A percentile compares a stretch with the other conserved stretches of the same genome.
phyloP scores from a whole-genome alignment of 2,888 invertebrate genomes.

The Lithophane ornitopus region DNA sequence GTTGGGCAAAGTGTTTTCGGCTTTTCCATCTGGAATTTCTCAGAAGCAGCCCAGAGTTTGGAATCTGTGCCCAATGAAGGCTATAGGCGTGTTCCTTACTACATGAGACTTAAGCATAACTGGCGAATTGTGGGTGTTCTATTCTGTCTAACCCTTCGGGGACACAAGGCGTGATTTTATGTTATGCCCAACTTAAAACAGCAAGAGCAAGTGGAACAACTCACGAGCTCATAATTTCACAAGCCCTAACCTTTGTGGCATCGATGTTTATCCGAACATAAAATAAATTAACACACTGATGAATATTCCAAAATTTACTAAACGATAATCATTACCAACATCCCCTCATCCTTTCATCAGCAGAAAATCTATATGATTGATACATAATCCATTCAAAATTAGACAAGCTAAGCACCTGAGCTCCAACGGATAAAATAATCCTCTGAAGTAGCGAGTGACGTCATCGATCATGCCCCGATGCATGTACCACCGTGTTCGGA shows the following conservation, averaged over 20 bases:
- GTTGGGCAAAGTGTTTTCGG: no score
- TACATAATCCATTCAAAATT: slow-evolving; percentile 65
- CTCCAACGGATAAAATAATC: slow-evolving; percentile 63
- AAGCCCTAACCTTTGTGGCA: not conserved
- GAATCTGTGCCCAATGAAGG: no score
- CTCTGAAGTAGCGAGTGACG: slow-evolving; percentile 42
- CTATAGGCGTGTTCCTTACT: no score
- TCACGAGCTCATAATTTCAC: not conserved
- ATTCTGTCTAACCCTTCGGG: no score
- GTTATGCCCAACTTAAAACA: no score
- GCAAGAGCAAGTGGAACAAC: not conserved
- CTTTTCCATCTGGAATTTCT: no score
- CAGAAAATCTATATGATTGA: slow-evolving; percentile 50
- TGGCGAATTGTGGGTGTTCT: no score
- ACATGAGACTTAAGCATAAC: no score
- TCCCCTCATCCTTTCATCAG: slow-evolving; percentile 39
- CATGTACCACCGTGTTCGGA: slow-evolving; percentile 39
- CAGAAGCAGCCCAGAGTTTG: no score
- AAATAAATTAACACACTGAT: slow-evolving; percentile 19
- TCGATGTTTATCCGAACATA: not conserved
- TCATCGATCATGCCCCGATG: slow-evolving; percentile 60
- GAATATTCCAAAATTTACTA: slow-evolving; percentile 15
- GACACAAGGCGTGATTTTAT: no score
- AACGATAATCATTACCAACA: slow-evolving; percentile 17
- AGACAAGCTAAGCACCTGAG: slow-evolving; percentile 60